Evolutionary conservation across 2,888 invertebrate genomes (phyloP).

Genomic region (Sialis lutaria): DNA sequence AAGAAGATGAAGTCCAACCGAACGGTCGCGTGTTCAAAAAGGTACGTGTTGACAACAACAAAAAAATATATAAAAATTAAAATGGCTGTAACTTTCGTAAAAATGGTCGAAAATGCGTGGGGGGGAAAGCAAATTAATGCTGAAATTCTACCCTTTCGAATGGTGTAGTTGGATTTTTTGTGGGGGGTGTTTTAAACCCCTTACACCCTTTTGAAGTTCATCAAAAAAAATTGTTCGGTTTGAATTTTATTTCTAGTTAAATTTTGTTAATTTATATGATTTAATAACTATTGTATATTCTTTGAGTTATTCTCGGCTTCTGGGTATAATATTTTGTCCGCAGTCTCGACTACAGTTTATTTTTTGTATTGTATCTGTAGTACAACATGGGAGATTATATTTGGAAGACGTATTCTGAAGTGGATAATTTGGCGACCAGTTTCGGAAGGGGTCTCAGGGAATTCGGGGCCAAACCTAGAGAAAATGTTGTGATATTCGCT

Average conservation of each 20-base stretch:
- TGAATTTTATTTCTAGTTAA: no score
- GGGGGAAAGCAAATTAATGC: no score
- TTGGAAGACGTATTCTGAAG: slow-evolving; percentile 72
- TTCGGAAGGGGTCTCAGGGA: slow-evolving; percentile 75
- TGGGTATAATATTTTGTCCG: background rate
- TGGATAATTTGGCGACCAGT: slow-evolving; percentile 53
- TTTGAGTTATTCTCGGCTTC: background rate
- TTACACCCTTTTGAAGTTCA: no score
- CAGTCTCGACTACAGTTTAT: background rate
- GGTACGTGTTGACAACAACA: slow-evolving; percentile 34
- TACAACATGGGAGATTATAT: slow-evolving; percentile 85
- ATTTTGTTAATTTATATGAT: no score
- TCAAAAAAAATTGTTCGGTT: no score
- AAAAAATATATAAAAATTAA: no score
- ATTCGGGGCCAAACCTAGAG: slow-evolving; percentile 51
- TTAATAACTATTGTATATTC: no score
- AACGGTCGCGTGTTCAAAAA: slow-evolving; percentile 94
- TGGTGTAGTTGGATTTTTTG: no score
- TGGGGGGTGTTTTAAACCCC: no score
- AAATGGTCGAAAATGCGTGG: no score
- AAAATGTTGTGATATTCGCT: slow-evolving; percentile 84
- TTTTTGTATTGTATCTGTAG: slow-evolving; percentile 27
- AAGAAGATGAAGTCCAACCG: slow-evolving; percentile 86
- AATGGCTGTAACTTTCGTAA: no score
- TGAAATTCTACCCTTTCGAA: no score